Evolutionary conservation across 2,797 vertebrate species (phyloP), one percentile per base, ranked within the genome.

Genomic region (Rallus crepitans): DNA sequence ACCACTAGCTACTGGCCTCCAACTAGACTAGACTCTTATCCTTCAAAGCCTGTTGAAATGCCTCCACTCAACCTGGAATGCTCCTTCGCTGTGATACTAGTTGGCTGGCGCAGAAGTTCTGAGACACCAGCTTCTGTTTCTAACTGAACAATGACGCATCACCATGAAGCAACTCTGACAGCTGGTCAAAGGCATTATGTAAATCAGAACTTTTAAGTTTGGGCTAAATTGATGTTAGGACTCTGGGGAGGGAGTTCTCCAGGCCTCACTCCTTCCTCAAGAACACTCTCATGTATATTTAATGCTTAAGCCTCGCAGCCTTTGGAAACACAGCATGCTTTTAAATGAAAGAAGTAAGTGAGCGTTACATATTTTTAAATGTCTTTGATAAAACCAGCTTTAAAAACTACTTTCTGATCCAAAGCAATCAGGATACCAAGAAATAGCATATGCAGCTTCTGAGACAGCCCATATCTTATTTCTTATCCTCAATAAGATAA

Each of bases 331-430:
- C 30, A 69, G 66, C 56, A 39, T 21, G 45, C 35, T 94, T 87
- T 77, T 42, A 85, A 73, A 75, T 28, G 8, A 47, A 91, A 89
- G 42, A 20, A 75, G 13, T 47, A 50, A 21, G 23, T 2, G 13
- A 68, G 59, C 15, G 64, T 55, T 9, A 52, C 21, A 4, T 37
- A 68, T 75, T 91, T 92, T 57, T 27, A 82, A 79, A 66, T 37
- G 23, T 11, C 40, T 87, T 78, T 82, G 70, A 78, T 69, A 72
- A 8, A 85, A 91, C 30, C 48, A 88, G 88, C 81, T 84, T 82
- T 47, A 89, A 76, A 84, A 96, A 64, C 33, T 40, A 53, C 82
- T 80, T 89, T 93, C 56, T 90, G 92, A 85, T 42, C 40, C 79
- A 91, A 82, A 89, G 69, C 33, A 83, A 63, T 13, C 25, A 30